Conservation (phyloP, 37 sponge, comb jelly and placozoan genomes). For the Eunapius fragilis region DNA sequence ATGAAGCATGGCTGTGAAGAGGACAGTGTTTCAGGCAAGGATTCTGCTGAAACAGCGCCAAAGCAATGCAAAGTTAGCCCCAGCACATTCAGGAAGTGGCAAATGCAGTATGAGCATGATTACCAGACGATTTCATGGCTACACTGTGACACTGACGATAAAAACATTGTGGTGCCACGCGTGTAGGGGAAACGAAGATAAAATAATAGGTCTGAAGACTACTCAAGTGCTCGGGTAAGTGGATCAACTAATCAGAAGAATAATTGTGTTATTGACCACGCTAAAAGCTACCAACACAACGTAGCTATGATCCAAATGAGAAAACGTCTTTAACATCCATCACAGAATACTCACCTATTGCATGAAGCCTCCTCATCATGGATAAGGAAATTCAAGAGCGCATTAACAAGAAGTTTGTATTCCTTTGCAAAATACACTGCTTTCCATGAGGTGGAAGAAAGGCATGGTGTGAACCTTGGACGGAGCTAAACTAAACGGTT, state of each 20-base stretch:
- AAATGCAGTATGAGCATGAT: constrained; percentile 24
- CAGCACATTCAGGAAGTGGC: constrained; percentile 59
- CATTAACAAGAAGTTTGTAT: constrained; percentile 42
- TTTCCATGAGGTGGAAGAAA: constrained; percentile 33
- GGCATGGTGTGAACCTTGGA: constrained; percentile 70
- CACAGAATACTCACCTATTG: constrained; percentile 39
- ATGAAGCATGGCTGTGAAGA: too few relatives aligned
- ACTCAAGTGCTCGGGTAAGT: constrained; percentile 53
- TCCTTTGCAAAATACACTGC: constrained; percentile 46
- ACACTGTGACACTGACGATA: constrained; percentile 29
- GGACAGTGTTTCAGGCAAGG: constrained; percentile 1
- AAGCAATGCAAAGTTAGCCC: constrained; percentile 31
- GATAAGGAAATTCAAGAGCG: constrained; percentile 9
- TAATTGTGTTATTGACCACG: constrained; percentile 68
- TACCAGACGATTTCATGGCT: constrained; percentile 51
- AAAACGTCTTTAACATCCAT: constrained; percentile 32
- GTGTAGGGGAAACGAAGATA: constrained; percentile 40
- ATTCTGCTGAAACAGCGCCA: neutral
- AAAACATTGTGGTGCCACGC: constrained; percentile 54
- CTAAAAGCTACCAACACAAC: constrained; percentile 48
- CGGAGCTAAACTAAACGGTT: too few relatives aligned
- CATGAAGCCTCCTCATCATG: constrained; percentile 19
- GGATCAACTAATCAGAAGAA: constrained; percentile 71
- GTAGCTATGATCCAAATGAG: constrained; percentile 30
- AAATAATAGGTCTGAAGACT: constrained; percentile 45